These are phyloP conservation scores for Ammodytes marinus DNA, from an alignment of 2,113 vertebrate genomes.

Conservation along the genomic window DNA sequence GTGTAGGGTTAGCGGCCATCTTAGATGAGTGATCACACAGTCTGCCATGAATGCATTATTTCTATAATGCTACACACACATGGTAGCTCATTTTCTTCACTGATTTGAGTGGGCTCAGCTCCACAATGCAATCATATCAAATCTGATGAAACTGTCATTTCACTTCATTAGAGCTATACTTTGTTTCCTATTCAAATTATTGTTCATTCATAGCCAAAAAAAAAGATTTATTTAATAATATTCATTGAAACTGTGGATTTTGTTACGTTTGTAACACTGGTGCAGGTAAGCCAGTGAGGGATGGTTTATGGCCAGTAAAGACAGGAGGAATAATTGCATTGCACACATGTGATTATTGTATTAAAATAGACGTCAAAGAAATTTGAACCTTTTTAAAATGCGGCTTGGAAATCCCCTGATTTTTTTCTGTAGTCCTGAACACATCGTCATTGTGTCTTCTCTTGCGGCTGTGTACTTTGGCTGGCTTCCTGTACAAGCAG, in stretches of 20 bases:
- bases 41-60: not conserved
- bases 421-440: not conserved
- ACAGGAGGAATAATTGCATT: no score
- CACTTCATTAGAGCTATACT: not conserved
- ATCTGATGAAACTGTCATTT: not conserved
- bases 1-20: constrained; percentile 39
- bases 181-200: not conserved
- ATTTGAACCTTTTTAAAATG: no score
- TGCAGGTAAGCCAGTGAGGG: not conserved
- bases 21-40: constrained; percentile 43
- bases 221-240: no score
- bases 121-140: not conserved
- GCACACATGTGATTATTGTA: no score
- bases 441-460: not conserved
- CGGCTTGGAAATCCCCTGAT: not conserved
- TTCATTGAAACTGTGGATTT: no score
- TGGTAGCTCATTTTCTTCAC: not conserved
- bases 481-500: not conserved
- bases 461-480: not conserved
- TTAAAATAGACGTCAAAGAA: no score
- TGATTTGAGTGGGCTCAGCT: not conserved
- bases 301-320: not conserved
- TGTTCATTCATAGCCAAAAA: not conserved
- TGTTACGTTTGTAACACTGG: not conserved
- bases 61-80: not conserved